A percentile compares a stretch with the other conserved stretches of the same genome.
These are phyloP conservation scores for Centruroides sculpturatus DNA, from an alignment of 1,140 invertebrate genomes.

Conservation along the genomic window DNA sequence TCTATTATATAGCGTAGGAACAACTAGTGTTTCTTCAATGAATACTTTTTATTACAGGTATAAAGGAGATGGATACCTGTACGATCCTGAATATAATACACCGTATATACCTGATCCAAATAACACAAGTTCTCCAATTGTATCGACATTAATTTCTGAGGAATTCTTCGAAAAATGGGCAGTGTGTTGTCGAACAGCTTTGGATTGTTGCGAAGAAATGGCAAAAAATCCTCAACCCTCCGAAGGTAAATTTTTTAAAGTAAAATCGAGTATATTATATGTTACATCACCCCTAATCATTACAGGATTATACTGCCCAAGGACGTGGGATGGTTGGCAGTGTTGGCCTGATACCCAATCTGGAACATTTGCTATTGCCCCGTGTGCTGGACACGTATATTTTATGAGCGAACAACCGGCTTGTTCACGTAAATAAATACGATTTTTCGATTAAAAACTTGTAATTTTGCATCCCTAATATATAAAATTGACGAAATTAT, in stretches of 20 bases:
- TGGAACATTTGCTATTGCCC: constrained; percentile 13
- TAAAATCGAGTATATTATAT: too few relatives aligned
- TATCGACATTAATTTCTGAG: constrained; percentile 5
- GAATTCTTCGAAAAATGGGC: constrained; percentile 8
- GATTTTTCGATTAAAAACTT: too few relatives aligned
- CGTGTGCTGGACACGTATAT: constrained; percentile 31
- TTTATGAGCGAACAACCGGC: constrained; percentile 22
- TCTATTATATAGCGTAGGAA: too few relatives aligned
- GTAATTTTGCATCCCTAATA: not conserved
- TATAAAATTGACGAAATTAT: too few relatives aligned
- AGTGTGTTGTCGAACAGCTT: constrained; percentile 5
- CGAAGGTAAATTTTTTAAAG: not conserved
- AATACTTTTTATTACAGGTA: too few relatives aligned
- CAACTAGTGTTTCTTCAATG: too few relatives aligned
- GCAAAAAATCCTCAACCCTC: not conserved
- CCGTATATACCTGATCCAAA: not conserved
- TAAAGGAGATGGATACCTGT: too few relatives aligned
- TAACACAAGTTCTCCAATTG: not conserved
- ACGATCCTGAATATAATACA: too few relatives aligned
- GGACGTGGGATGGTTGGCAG: constrained; percentile 36
- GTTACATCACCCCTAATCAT: too few relatives aligned
- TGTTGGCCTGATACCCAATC: constrained; percentile 27
- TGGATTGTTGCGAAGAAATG: constrained; percentile 9
- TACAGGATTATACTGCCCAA: constrained; percentile 15
- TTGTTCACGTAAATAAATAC: constrained; percentile 27